Percentiles rank a stretch among this genome's conserved stretches.
Evolutionary conservation across 2,113 vertebrate species (phyloP).

Genomic region (Bubo scandiacus): DNA sequence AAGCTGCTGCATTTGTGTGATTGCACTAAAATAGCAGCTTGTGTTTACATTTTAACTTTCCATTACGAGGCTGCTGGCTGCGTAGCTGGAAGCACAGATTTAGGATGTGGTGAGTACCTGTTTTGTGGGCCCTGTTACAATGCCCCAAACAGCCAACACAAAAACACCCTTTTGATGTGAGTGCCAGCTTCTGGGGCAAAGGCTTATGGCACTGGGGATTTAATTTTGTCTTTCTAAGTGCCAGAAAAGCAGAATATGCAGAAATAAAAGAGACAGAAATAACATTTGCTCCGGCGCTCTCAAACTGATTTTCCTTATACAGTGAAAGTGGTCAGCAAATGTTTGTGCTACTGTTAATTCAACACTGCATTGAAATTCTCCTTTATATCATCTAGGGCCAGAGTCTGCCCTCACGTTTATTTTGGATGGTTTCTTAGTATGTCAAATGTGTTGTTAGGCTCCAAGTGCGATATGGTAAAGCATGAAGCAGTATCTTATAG

Average conservation of each 20-base stretch:
- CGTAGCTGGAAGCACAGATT: background rate
- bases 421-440: background rate
- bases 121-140: background rate
- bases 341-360: background rate
- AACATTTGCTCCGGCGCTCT: background rate
- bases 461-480: rapidly evolving
- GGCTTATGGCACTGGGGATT: background rate
- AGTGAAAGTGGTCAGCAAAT: background rate
- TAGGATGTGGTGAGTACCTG: background rate
- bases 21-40: background rate
- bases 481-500: background rate
- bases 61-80: background rate
- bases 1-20: background rate
- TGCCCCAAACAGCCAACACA: background rate
- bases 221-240: background rate
- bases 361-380: background rate
- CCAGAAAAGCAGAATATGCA: background rate
- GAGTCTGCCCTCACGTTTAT: background rate
- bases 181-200: background rate
- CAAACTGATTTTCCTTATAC: background rate
- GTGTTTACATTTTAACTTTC: background rate
- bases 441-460: background rate
- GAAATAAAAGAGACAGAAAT: background rate
- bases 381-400: background rate
- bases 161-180: background rate